These are phyloP conservation scores for Aphelenchoides avenae DNA, from an alignment of 1,140 invertebrate species.

Conservation along the genomic window DNA sequence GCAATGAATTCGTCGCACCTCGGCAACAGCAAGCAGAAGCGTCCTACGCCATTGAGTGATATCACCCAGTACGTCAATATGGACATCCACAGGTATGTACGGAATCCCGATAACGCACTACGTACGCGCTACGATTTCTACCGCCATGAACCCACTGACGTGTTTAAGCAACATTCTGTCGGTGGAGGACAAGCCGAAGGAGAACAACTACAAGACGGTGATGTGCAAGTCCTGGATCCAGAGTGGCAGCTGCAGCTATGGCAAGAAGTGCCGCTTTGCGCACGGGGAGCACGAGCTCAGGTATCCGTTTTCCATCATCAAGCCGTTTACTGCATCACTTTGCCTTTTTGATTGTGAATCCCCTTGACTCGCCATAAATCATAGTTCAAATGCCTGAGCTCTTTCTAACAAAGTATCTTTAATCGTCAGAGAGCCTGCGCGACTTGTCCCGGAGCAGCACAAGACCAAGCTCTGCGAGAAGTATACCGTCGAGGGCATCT, in stretches of 20 bases:
- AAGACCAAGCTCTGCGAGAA: slow-evolving; percentile 54
- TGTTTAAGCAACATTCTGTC: no score
- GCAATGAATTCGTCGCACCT: no score
- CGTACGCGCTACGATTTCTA: no score
- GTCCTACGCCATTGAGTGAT: no score
- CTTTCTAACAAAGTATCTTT: no score
- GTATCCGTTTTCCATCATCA: neutral
- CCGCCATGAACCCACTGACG: no score
- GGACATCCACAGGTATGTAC: slow-evolving; percentile 3
- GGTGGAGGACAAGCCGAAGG: slow-evolving; percentile 2
- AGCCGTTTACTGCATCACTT: neutral
- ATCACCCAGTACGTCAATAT: slow-evolving; percentile 14
- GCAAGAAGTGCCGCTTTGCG: slow-evolving; percentile 48
- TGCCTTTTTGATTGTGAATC: no score
- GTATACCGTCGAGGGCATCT: slow-evolving; percentile 46
- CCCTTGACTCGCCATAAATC: no score
- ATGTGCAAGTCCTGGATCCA: slow-evolving; percentile 54
- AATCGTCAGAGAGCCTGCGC: slow-evolving; percentile 6
- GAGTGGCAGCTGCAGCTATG: slow-evolving; percentile 34
- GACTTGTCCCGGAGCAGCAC: slow-evolving; percentile 44
- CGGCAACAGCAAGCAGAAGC: no score
- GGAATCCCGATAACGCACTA: no score
- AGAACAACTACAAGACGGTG: slow-evolving; percentile 51
- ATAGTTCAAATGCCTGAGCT: no score
- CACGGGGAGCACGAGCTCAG: slow-evolving; percentile 40